Evolutionary conservation across 2,113 vertebrate genomes (phyloP).

Genomic region (Struthio camelus): DNA sequence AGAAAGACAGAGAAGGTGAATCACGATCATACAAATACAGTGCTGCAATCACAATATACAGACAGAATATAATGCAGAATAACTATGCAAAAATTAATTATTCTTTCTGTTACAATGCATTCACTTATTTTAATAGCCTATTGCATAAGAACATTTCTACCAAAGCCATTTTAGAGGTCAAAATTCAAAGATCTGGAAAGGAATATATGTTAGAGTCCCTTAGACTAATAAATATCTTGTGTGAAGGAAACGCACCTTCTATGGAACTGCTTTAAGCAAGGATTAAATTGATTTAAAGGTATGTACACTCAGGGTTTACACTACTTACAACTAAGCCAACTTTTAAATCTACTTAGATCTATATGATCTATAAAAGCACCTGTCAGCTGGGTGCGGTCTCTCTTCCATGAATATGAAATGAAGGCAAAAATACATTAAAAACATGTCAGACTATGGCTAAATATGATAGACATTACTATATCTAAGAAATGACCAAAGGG

Average conservation of each 20-base stretch:
- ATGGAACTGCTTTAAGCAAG: background rate
- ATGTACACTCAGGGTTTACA: background rate
- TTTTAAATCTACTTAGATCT: background rate
- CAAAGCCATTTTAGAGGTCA: background rate
- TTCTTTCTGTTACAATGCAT: background rate
- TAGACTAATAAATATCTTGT: background rate
- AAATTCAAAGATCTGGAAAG: background rate
- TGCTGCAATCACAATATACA: background rate
- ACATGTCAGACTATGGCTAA: rapidly evolving
- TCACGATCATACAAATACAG: rapidly evolving
- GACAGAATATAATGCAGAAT: background rate
- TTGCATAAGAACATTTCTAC: background rate
- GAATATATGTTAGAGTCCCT: background rate
- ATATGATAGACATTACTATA: background rate
- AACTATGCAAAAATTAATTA: background rate
- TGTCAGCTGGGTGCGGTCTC: background rate
- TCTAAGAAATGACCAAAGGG: background rate
- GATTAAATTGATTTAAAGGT: background rate
- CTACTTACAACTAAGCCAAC: background rate
- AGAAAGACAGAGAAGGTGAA: slow-evolving; percentile 5
- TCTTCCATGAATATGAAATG: background rate
- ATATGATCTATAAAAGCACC: background rate
- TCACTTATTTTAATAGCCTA: background rate
- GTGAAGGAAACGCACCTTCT: background rate
- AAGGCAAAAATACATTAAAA: background rate